A percentile compares a stretch with the other conserved stretches of the same genome.
Evolutionary conservation across 1,140 invertebrate species (phyloP).

Genomic region (Papilio aristodemus): DNA sequence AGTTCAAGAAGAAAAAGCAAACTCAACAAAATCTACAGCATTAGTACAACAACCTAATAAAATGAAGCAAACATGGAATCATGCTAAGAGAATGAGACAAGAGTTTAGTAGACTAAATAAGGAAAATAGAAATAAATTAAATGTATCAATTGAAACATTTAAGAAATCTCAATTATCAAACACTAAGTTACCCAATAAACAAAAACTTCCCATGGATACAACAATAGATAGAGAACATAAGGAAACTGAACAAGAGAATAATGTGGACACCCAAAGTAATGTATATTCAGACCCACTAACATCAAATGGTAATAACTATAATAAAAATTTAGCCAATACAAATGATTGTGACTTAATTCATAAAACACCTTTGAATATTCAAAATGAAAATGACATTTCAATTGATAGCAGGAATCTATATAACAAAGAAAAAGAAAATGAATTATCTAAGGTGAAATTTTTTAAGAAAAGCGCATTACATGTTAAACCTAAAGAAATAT

Average conservation of each 20-base stretch:
- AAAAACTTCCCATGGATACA: constrained; percentile 31
- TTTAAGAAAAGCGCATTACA: constrained; percentile 52
- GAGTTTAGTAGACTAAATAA: constrained; percentile 71
- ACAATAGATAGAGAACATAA: constrained; percentile 45
- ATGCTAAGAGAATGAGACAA: constrained; percentile 70
- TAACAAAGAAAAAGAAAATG: constrained; percentile 32
- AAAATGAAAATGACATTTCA: constrained; percentile 28
- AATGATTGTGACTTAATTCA: not conserved
- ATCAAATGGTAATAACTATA: not conserved
- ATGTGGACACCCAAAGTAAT: not conserved
- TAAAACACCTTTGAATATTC: constrained; percentile 27
- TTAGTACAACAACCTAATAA: constrained; percentile 40
- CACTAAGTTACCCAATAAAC: constrained; percentile 31
- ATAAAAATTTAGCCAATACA: not conserved
- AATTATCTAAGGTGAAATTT: constrained; percentile 47
- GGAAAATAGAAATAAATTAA: constrained; percentile 64
- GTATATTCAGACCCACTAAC: not conserved
- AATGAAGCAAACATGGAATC: constrained; percentile 63
- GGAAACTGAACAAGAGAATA: constrained; percentile 28
- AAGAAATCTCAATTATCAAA: constrained; percentile 54
- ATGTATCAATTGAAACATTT: constrained; percentile 71
- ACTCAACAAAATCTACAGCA: constrained; percentile 44
- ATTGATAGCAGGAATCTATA: constrained; percentile 22
- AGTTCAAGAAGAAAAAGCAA: constrained; percentile 41
- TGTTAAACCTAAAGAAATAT: constrained; percentile 31